Conservation (phyloP, 2,797 vertebrate species). For the Enteromius trimaculatus region DNA sequence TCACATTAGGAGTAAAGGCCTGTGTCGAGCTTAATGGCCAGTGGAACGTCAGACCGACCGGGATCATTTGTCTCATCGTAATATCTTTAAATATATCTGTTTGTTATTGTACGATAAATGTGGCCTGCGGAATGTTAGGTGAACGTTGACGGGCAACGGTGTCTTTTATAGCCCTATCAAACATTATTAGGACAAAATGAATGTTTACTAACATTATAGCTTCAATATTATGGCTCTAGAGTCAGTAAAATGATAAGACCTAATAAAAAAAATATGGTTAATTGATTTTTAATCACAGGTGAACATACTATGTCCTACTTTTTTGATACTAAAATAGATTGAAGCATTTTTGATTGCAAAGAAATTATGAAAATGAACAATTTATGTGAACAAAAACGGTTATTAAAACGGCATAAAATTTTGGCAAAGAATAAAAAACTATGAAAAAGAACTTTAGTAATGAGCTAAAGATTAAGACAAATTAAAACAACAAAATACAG, state of each 20-base stretch:
- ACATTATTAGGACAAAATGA: conserved; percentile 32
- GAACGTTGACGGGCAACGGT: conserved; percentile 35
- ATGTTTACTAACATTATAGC: conserved; percentile 48
- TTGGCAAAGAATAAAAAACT: not conserved
- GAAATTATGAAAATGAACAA: conserved; percentile 12
- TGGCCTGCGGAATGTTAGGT: conserved; percentile 72
- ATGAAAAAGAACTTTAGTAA: not conserved
- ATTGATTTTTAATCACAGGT: not conserved
- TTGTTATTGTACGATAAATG: conserved; percentile 90
- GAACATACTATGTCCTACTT: not conserved
- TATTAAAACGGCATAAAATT: not conserved
- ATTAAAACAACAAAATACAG: not conserved
- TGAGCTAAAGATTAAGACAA: too few species aligned
- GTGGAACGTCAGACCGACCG: conserved; percentile 78
- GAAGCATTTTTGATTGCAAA: conserved; percentile 13
- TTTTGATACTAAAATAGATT: conserved; percentile 28
- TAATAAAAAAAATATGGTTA: not conserved
- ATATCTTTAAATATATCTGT: conserved; percentile 92
- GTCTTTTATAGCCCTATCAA: conserved; percentile 37
- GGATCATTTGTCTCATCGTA: conserved; percentile 90
- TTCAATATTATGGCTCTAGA: conserved; percentile 17
- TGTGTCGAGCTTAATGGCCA: conserved; percentile 88
- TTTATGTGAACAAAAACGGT: not conserved
- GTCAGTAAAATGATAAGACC: conserved; percentile 21
- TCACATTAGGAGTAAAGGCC: conserved; percentile 85